Evolutionary conservation across 2,888 invertebrate species (phyloP).

Genomic region (Melanophora roralis): DNA sequence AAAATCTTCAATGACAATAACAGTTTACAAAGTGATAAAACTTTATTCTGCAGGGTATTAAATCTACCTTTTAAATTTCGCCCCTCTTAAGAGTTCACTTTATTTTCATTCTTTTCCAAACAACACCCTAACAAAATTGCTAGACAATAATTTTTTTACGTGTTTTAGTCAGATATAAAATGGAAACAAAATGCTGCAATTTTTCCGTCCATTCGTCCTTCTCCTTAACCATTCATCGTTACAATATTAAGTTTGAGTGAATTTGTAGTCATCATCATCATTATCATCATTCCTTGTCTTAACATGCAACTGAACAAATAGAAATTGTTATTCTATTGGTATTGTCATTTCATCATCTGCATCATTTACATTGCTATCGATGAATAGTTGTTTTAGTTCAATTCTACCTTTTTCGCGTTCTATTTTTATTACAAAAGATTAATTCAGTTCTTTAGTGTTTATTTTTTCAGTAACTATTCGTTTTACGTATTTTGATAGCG

Average conservation of each 20-base stretch:
- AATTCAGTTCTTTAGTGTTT: constrained; percentile 23
- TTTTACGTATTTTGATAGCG: constrained; percentile 44
- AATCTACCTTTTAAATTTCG: background rate
- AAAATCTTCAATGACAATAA: too few species aligned
- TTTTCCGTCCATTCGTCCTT: constrained; percentile 3
- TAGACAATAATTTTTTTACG: constrained; percentile 16
- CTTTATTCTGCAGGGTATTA: background rate
- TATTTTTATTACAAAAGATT: constrained; percentile 49
- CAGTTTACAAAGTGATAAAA: background rate
- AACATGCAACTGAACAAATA: constrained; percentile 39
- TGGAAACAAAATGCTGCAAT: constrained; percentile 31
- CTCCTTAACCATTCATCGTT: background rate
- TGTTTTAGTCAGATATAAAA: constrained; percentile 26
- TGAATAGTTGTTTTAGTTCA: constrained; percentile 1
- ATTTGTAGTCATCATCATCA: constrained; percentile 33
- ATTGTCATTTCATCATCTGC: constrained; percentile 47
- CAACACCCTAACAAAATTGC: constrained; percentile 11
- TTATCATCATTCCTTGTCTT: constrained; percentile 46
- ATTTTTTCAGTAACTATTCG: constrained; percentile 3
- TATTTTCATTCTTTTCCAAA: background rate
- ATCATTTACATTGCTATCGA: constrained; percentile 47
- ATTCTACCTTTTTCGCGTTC: background rate
- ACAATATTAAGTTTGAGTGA: constrained; percentile 3
- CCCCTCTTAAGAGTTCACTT: background rate
- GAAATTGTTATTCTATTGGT: constrained; percentile 46